Percentiles rank a stretch among this genome's conserved stretches.
Conservation (phyloP, 2,888 invertebrate genomes). For the Hetaerina titia region DNA sequence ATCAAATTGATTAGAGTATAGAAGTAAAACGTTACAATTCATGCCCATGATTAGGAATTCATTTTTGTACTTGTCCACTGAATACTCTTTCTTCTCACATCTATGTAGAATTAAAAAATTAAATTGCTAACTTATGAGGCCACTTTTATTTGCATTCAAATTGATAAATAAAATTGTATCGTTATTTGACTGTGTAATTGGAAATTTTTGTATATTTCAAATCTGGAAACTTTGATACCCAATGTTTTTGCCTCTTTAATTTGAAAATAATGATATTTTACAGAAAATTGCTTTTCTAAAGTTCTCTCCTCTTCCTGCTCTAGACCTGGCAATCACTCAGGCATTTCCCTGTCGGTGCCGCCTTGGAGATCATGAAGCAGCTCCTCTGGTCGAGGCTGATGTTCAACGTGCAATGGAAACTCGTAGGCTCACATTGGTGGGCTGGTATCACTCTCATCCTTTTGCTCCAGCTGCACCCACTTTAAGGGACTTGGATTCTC, state of each 20-base stretch:
- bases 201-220: neutral
- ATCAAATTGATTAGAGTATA: no score
- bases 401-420: constrained; percentile 91
- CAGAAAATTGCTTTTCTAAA: constrained; percentile 32
- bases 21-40: no score
- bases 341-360: constrained; percentile 93
- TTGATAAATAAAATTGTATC: no score
- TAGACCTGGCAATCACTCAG: constrained; percentile 91
- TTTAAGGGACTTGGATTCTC: constrained; percentile 92
- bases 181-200: no score
- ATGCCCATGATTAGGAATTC: no score
- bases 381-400: constrained; percentile 87
- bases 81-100: no score
- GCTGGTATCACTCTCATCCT: constrained; percentile 98
- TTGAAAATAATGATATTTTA: constrained; percentile 25
- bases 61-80: no score
- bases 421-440: constrained; percentile 89
- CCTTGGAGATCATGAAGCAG: constrained; percentile 88
- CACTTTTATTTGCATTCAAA: no score
- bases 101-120: no score
- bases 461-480: constrained; percentile 92
- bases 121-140: no score
- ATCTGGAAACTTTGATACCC: neutral
- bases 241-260: neutral
- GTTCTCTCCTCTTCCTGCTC: constrained; percentile 73